Percentiles rank a stretch among this genome's conserved stretches.
Evolutionary conservation across 1,140 invertebrate genomes (phyloP).

Genomic region (Atta colombica): DNA sequence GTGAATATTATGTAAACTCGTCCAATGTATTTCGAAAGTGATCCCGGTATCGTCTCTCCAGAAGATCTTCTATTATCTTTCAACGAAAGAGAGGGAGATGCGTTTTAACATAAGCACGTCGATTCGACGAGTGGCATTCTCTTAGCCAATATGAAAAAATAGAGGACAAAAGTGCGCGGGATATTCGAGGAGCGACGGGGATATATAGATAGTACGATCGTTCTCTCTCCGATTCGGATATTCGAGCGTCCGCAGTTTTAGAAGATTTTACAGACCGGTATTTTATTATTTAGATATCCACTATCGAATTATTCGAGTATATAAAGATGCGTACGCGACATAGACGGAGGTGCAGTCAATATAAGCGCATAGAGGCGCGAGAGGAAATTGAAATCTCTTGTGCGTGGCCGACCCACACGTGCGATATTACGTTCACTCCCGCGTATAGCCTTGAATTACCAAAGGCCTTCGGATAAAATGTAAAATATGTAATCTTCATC

Average conservation of each 20-base stretch:
- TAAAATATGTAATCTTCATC: constrained; percentile 72
- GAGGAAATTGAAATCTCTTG: constrained; percentile 56
- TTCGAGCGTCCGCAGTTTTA: constrained; percentile 32
- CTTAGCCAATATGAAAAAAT: constrained; percentile 23
- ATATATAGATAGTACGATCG: constrained; percentile 38
- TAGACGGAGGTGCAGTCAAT: constrained; percentile 68
- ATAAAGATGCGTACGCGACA: constrained; percentile 56
- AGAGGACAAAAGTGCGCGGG: not conserved
- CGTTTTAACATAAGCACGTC: constrained; percentile 25
- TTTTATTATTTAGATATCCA: constrained; percentile 70
- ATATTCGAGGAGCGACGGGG: not conserved
- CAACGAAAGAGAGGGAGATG: not conserved
- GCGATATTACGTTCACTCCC: constrained; percentile 43
- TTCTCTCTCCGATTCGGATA: not conserved
- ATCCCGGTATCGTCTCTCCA: constrained; percentile 13
- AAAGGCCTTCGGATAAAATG: constrained; percentile 54
- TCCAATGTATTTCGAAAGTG: constrained; percentile 33
- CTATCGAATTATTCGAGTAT: constrained; percentile 70
- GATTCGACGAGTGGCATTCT: constrained; percentile 45
- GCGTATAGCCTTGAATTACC: constrained; percentile 69
- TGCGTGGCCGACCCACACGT: constrained; percentile 43
- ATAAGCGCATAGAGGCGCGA: constrained; percentile 18
- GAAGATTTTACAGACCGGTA: constrained; percentile 50
- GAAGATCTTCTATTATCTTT: not conserved
- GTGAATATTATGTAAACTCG: constrained; percentile 58